Evolutionary conservation across 2,113 vertebrate species (phyloP).

Genomic region (Labrus mixtus): DNA sequence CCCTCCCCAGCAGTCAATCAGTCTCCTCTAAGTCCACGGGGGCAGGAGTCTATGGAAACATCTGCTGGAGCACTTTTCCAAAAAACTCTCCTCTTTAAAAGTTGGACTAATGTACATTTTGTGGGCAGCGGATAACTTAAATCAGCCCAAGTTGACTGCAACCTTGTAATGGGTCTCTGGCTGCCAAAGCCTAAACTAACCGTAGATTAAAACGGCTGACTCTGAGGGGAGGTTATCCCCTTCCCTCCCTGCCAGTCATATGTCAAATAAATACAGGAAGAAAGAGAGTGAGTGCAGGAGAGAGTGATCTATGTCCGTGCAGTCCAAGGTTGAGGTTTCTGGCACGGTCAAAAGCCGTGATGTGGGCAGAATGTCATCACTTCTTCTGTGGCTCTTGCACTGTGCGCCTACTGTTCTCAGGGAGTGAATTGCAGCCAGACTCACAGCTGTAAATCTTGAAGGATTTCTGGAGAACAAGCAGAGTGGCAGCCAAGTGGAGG

Average conservation of each 20-base stretch:
- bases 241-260: slow-evolving; percentile 58
- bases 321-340: slow-evolving; percentile 60
- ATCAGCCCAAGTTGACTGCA: slow-evolving; percentile 59
- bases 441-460: slow-evolving; percentile 58
- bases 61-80: slow-evolving; percentile 74
- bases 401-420: slow-evolving; percentile 68
- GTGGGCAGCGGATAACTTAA: slow-evolving; percentile 68
- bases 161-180: slow-evolving; percentile 67
- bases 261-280: slow-evolving; percentile 77
- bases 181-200: slow-evolving; percentile 69
- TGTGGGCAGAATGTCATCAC: slow-evolving; percentile 66
- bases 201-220: slow-evolving; percentile 56
- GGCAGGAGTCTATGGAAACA: slow-evolving; percentile 70
- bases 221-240: slow-evolving; percentile 39
- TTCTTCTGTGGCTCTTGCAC: slow-evolving; percentile 54
- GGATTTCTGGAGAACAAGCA: slow-evolving; percentile 57
- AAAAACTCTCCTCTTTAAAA: slow-evolving; percentile 43
- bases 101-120: slow-evolving; percentile 59
- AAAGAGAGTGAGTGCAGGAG: slow-evolving; percentile 56
- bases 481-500: slow-evolving; percentile 21
- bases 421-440: slow-evolving; percentile 27
- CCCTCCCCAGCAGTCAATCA: slow-evolving; percentile 66
- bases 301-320: slow-evolving; percentile 58
- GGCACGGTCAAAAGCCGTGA: slow-evolving; percentile 41
- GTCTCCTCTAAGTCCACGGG: slow-evolving; percentile 48